phyloP scores from a whole-genome alignment of 2,888 invertebrate species.

The Halictus ligatus region DNA sequence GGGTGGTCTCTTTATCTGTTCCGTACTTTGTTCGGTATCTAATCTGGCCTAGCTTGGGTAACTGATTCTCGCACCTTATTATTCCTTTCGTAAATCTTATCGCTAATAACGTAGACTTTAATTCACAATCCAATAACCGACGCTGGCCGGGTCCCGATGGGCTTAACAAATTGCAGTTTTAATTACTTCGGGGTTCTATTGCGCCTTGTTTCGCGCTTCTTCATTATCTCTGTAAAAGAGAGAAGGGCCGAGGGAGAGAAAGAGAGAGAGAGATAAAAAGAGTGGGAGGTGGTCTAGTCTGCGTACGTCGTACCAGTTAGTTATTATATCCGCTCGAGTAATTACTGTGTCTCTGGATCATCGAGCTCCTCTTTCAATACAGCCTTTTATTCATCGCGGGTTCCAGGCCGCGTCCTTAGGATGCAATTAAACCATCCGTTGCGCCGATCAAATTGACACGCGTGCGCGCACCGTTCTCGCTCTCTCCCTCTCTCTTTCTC shows the following conservation, averaged over 20 bases:
- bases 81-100: constrained; percentile 34
- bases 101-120: constrained; percentile 31
- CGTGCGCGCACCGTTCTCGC: constrained; percentile 25
- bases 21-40: constrained; percentile 47
- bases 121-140: constrained; percentile 33
- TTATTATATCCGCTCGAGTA: constrained; percentile 49
- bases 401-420: constrained; percentile 35
- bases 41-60: constrained; percentile 21
- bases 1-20: constrained; percentile 63
- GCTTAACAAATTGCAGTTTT: constrained; percentile 36
- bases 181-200: constrained; percentile 42
- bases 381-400: constrained; percentile 32
- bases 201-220: constrained; percentile 23
- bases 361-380: constrained; percentile 34
- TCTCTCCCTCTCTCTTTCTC: background rate
- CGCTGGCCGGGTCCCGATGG: constrained; percentile 19
- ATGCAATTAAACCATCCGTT: constrained; percentile 57
- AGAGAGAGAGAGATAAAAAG: background rate
- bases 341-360: constrained; percentile 47
- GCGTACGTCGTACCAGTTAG: constrained; percentile 26
- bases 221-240: background rate
- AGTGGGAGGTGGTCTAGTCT: background rate
- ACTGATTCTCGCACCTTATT: constrained; percentile 37
- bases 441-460: constrained; percentile 56
- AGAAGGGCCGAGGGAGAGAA: background rate